Evolutionary conservation across 2,113 vertebrate species (phyloP).

Genomic region (human (Homo sapiens)): DNA sequence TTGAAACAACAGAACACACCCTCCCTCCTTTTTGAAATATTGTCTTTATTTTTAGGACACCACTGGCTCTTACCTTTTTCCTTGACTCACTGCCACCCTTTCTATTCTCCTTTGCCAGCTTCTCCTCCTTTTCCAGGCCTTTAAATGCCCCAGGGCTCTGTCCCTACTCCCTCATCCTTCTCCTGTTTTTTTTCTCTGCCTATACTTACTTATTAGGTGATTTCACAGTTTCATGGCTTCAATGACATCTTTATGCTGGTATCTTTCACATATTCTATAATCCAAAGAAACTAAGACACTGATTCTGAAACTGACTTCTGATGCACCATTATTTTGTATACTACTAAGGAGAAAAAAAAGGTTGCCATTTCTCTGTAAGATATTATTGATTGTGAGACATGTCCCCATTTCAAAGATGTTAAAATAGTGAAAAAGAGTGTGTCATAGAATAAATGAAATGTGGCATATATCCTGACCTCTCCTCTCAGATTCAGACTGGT

Average conservation of each 20-base stretch:
- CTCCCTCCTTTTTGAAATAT: neutral
- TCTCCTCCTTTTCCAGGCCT: neutral
- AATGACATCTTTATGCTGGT: neutral
- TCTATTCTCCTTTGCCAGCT: neutral
- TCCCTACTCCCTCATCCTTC: neutral
- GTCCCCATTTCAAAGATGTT: neutral
- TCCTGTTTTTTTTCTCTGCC: neutral
- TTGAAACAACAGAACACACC: neutral
- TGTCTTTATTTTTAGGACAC: conserved; percentile 18
- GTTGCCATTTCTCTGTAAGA: neutral
- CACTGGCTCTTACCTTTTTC: neutral
- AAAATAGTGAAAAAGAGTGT: neutral
- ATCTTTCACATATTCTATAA: neutral
- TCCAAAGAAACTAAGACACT: neutral
- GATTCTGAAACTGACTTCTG: neutral
- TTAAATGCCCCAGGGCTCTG: neutral
- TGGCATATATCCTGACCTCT: neutral
- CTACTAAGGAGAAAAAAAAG: neutral
- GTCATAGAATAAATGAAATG: neutral
- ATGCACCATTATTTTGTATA: neutral
- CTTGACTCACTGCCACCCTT: neutral
- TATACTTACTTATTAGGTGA: neutral
- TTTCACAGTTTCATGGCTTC: neutral
- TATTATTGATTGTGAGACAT: neutral
- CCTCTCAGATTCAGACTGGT: neutral